Base-by-base conservation (phyloP, 2,888 invertebrate species). In the Galeopsomyia nigrocyanea region DNA sequence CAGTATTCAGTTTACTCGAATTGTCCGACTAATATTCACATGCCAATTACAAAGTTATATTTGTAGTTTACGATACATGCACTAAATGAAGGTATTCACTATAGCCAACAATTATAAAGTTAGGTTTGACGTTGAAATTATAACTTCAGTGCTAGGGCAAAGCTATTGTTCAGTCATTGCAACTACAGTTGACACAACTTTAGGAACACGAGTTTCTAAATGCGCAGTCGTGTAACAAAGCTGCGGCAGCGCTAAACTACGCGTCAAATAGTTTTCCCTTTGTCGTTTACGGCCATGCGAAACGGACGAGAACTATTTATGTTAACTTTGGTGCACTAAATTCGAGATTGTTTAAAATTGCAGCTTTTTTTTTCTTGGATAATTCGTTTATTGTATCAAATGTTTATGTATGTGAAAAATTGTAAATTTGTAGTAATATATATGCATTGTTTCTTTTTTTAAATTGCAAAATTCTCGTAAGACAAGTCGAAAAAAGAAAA, bases 231-330 rank as follows among this genome's bases (percentile, higher is more conserved):
- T 51, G 46, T 46, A 61, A 68, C 68, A 73, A 60, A 56, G 65
- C 60, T 60, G 64, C 14, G 49, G 26, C 47, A 26, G 58, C 47
- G 49, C 60, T 13, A 39, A 39, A 39, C 19, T 39, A 46, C 56
- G 62, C 62, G 51, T 63, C 55, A 73, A 73, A 69, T 73, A 73
- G 73, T 73, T 73, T 39, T 68, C 49, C 65, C 68, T 73, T 73
- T 73, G 73, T 68, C 65, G 55, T 73, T 68, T 62, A 63, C 62
- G 67, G 57, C 57, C 67, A 71, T 50, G 56, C 57, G 5, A 50
- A 60, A 62, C 49, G 46, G 46, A 67, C 13, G 67, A 67, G 63
- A 67, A 61, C 67, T 71, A 71, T 67, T 71, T 71, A 57, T 67
- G 62, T 19, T 5, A 46, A 22, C 16, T 46, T 26, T 17, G 6